These are phyloP conservation scores for Anastrepha obliqua DNA, from an alignment of 1,140 invertebrate species.

Conservation along the genomic window DNA sequence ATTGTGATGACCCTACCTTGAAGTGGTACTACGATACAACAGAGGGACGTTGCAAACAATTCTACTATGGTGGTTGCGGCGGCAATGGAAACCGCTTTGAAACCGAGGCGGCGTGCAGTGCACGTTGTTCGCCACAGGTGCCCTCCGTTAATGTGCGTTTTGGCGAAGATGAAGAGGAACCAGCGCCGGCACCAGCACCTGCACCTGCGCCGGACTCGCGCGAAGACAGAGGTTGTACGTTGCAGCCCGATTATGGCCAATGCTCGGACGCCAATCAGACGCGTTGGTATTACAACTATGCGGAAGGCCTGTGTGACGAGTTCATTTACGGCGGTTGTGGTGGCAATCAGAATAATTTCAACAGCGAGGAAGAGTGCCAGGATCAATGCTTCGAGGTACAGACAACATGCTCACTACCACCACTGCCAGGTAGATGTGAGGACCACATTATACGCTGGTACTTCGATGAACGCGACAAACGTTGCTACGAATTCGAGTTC, in stretches of 20 bases:
- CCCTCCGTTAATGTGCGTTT: constrained; percentile 58
- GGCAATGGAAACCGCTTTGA: constrained; percentile 89
- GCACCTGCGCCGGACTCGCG: constrained; percentile 44
- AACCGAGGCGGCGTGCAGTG: constrained; percentile 81
- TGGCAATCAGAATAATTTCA: constrained; percentile 92
- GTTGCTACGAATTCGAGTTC: constrained; percentile 83
- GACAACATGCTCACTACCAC: constrained; percentile 83
- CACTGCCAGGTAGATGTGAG: constrained; percentile 78
- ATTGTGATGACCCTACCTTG: constrained; percentile 85
- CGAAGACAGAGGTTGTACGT: constrained; percentile 77
- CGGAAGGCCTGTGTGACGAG: constrained; percentile 85
- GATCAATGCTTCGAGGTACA: constrained; percentile 83
- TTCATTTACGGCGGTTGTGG: constrained; percentile 90
- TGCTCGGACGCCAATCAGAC: constrained; percentile 77
- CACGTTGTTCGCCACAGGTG: constrained; percentile 79
- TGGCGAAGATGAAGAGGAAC: constrained; percentile 55
- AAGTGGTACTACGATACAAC: constrained; percentile 90
- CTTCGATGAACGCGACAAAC: constrained; percentile 81
- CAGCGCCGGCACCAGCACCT: constrained; percentile 43
- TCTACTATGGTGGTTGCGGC: constrained; percentile 88
- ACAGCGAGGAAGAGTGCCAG: constrained; percentile 84
- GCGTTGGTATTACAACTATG: constrained; percentile 87
- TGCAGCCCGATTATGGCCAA: constrained; percentile 80
- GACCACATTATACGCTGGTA: constrained; percentile 82
- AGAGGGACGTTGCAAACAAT: constrained; percentile 81